Evolutionary conservation across 2,113 vertebrate genomes (phyloP), one percentile per base, ranked within the genome.

Genomic region (Labrus mixtus): DNA sequence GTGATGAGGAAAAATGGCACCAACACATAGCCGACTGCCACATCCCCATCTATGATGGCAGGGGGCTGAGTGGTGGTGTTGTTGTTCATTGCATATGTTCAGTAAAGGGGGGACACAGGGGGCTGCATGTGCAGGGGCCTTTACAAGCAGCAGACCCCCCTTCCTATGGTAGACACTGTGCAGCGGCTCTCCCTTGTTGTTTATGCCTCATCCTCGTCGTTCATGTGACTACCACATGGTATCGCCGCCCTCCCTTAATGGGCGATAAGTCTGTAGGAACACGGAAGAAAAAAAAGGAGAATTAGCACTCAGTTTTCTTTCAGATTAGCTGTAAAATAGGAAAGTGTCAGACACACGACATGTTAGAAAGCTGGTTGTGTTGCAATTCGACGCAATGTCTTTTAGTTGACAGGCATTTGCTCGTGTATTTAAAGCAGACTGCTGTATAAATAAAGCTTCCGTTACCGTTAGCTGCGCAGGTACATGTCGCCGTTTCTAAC

Each of bases 1-100:
- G 96, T 97, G 94, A 98, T 90, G 82, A 98, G 91, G 90, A 98
- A 89, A 88, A 98, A 96, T 3, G 97, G 96, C 4, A 97, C 95
- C 86, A 98, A 86, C 54, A 98, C 92, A 48, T 95, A 97, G 86
- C 95, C 91, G 87, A 96, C 94, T 70, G 95, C 90, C 64, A 88
- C 91, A 79, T 96, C 95, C 0, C 95, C 95, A 82, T 88, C 86
- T 15, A 84, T 54, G 63, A 85, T 85, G 70, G 91, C 85, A 41
- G 95, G 93, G 33, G 90, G 80, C 83, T 94, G 92, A n/a, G 92
- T 95, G 4, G 96, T 98, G 4, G 96, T 98, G 68, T 87, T 88
- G 93, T 98, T 98, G 93, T 97, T 98, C 95, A 94, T 98, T 41
- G 70, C 88, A 83, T 87, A 68, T 39, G 78, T 41, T 76, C 58